Evolutionary conservation across 2,888 invertebrate genomes (phyloP), one percentile per base, ranked within the genome.

Genomic region (Cephus nigrinus): DNA sequence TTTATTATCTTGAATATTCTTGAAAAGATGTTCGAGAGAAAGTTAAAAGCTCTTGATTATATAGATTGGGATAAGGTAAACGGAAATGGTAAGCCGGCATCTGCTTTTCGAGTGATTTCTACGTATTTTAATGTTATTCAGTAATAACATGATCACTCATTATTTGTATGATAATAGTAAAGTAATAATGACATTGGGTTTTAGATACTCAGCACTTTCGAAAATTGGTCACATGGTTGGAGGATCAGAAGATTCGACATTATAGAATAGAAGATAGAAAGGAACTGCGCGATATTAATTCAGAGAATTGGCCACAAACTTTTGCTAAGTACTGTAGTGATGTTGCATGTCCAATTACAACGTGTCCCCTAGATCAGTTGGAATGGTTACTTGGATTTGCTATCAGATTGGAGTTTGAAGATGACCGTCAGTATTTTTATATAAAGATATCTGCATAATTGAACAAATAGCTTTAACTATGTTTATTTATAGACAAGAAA

Each of bases 181-280:
- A n/a, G 40, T 69, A 33, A 33, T 32, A 68, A 72, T 68, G 33
- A n/a, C 71, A 75, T 33, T 68, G 15, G 40, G 12, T 40, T 40
- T 40, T 40, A 40, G 98, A 98, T 92, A 94, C 95, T 84, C 94
- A 94, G 81, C 95, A 96, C 86, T 96, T 97, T 88, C 94, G 96
- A 75, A 96, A 95, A 87, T 93, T 97, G 34, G 93, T 98, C 33
- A 92, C 96, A 1, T 99, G 98, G 99, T 90, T 99, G 77, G 99
- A 99, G 92, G 97, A 98, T 89, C 97, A 98, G 90, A 97, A 97
- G 92, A 97, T 99, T 83, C 94, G 98, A 15, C 95, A 96, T 84
- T 97, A 97, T 85, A 95, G 95, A 88, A 96, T 97, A 78, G 96
- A 97, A 88, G 96, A 97, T 82, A 93, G 97, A 15, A 94, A 94